A percentile compares a stretch with the other conserved stretches of the same genome.
These are phyloP conservation scores for Falco cherrug DNA, from an alignment of 2,797 vertebrate genomes.

Conservation along the genomic window DNA sequence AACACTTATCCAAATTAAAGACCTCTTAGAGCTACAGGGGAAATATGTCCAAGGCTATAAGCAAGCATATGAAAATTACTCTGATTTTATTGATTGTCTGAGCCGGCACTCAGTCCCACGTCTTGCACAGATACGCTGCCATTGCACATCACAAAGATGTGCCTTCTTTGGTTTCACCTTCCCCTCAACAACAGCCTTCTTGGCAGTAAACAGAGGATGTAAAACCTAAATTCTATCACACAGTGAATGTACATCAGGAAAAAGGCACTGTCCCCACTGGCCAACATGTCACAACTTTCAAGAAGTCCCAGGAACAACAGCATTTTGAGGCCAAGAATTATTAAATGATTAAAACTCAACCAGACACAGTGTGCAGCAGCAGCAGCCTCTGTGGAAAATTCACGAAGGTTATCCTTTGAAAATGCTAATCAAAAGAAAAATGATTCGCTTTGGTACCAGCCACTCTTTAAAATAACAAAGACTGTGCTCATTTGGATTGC, in stretches of 20 bases:
- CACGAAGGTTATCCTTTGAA: conserved; percentile 60
- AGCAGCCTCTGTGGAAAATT: conserved; percentile 20
- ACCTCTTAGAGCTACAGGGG: not conserved
- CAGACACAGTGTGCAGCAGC: not conserved
- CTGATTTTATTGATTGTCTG: not conserved
- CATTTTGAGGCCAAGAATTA: conserved; percentile 2
- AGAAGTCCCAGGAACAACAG: conserved; percentile 10
- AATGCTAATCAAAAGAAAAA: conserved; percentile 56
- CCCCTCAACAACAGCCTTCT: not conserved
- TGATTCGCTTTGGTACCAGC: conserved; percentile 42
- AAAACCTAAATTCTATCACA: not conserved
- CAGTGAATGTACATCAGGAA: not conserved
- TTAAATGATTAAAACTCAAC: conserved; percentile 43
- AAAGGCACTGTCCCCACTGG: not conserved
- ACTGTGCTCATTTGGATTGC: conserved; percentile 50
- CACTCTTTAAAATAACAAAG: conserved; percentile 58
- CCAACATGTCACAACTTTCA: not conserved
- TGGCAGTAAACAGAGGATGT: not conserved
- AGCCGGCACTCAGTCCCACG: not conserved
- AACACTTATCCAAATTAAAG: not conserved
- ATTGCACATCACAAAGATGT: not conserved
- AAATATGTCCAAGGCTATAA: not conserved
- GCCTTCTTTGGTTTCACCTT: not conserved
- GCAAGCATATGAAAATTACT: not conserved
- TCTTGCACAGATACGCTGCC: not conserved